A percentile compares a stretch with the other conserved stretches of the same genome.
phyloP scores from a whole-genome alignment of 1,140 invertebrate species.

The Stegodyphus mimosarum region DNA sequence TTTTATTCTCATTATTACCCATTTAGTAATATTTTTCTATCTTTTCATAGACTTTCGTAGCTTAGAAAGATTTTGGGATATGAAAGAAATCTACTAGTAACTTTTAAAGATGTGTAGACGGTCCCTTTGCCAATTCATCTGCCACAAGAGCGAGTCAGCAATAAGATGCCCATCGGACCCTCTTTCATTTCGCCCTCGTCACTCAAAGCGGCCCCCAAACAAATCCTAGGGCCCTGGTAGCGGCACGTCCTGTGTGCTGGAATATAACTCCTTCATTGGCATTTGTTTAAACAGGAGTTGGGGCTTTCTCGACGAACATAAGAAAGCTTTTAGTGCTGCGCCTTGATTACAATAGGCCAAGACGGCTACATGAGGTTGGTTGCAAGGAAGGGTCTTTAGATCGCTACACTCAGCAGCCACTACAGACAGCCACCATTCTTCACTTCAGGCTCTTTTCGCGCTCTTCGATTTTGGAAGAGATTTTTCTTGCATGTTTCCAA shows the following conservation, averaged over 20 bases:
- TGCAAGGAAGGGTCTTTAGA: constrained; percentile 32
- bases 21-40: no score
- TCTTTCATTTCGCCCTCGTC: constrained; percentile 48
- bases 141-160: constrained; percentile 38
- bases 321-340: constrained; percentile 59
- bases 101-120: neutral
- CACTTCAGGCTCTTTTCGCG: constrained; percentile 18
- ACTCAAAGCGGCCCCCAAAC: constrained; percentile 38
- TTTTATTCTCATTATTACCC: no score
- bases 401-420: constrained; percentile 29
- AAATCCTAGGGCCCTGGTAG: constrained; percentile 29
- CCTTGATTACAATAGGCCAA: constrained; percentile 57
- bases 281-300: constrained; percentile 58
- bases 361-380: constrained; percentile 28
- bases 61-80: no score
- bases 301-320: constrained; percentile 54
- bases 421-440: constrained; percentile 45
- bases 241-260: constrained; percentile 33
- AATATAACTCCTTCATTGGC: constrained; percentile 59
- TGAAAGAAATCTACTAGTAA: no score
- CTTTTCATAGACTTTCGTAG: no score
- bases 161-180: constrained; percentile 29
- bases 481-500: constrained; percentile 2
- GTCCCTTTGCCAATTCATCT: neutral
- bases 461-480: constrained; percentile 41